phyloP scores from a whole-genome alignment of 2,888 invertebrate genomes.

The Acanthosepion pharaonis region DNA sequence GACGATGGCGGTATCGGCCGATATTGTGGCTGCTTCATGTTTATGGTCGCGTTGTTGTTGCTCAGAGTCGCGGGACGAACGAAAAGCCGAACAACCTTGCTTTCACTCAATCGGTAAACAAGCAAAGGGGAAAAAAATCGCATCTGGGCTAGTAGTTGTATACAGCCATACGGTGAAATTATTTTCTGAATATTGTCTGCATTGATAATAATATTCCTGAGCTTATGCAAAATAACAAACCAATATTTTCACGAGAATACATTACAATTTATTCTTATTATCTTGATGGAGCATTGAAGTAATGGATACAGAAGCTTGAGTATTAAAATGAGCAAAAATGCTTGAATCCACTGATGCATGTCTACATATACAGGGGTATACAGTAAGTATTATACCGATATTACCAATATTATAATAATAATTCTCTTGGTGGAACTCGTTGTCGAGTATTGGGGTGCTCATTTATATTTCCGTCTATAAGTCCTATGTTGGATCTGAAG shows the following conservation, averaged over 20 bases:
- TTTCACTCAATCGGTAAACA: background rate
- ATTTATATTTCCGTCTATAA: too few relatives aligned
- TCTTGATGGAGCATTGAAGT: background rate
- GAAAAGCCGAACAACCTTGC: background rate
- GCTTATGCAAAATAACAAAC: background rate
- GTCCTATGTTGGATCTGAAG: too few relatives aligned
- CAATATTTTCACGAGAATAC: background rate
- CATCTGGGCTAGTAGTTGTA: background rate
- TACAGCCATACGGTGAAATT: background rate
- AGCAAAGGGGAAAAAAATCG: background rate
- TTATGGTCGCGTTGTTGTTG: conserved; percentile 8
- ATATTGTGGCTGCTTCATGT: conserved; percentile 20
- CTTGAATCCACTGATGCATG: too few relatives aligned
- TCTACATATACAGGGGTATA: too few relatives aligned
- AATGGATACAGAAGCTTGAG: too few relatives aligned
- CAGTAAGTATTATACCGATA: too few relatives aligned
- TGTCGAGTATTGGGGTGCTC: too few relatives aligned
- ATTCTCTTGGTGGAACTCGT: too few relatives aligned
- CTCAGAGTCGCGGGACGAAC: background rate
- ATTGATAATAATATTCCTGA: background rate
- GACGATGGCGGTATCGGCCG: background rate
- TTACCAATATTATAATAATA: too few relatives aligned
- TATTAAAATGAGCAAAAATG: too few relatives aligned
- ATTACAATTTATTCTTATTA: background rate
- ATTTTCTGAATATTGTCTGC: background rate